A percentile compares a stretch with the other conserved stretches of the same genome.
Conservation (phyloP, 2,888 invertebrate genomes). For the Drosophila testacea region DNA sequence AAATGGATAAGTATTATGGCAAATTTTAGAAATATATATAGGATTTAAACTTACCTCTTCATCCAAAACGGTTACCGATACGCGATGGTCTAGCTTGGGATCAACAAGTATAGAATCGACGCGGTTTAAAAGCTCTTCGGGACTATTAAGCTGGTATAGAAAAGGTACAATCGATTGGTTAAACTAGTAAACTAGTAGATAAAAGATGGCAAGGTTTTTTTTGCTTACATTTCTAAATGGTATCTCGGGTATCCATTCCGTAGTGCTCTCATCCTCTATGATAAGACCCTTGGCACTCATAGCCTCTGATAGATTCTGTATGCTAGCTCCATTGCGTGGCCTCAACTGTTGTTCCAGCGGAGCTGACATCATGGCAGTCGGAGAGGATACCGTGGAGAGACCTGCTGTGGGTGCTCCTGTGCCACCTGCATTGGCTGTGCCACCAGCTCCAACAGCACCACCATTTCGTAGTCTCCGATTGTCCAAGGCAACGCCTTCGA, state of each 20-base stretch:
- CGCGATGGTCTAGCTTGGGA: slow-evolving; percentile 79
- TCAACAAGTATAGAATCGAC: slow-evolving; percentile 82
- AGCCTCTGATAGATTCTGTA: slow-evolving; percentile 65
- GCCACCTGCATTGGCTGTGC: slow-evolving; percentile 12
- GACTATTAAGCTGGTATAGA: slow-evolving; percentile 82
- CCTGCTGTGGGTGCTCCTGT: slow-evolving; percentile 35
- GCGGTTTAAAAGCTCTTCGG: slow-evolving; percentile 82
- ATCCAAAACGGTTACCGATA: slow-evolving; percentile 82
- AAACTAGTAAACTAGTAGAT: neutral
- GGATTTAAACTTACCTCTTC: slow-evolving; percentile 79
- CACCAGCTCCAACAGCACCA: slow-evolving; percentile 35
- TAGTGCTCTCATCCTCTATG: slow-evolving; percentile 91
- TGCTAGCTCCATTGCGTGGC: slow-evolving; percentile 67
- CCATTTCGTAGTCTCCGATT: slow-evolving; percentile 65
- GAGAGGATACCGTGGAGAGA: slow-evolving; percentile 73
- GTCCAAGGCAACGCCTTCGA: slow-evolving; percentile 79
- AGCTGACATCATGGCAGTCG: slow-evolving; percentile 68
- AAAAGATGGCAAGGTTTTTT: neutral
- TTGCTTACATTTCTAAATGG: slow-evolving; percentile 93
- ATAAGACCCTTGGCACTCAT: slow-evolving; percentile 86
- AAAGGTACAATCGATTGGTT: neutral
- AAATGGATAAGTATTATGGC: slow-evolving; percentile 2
- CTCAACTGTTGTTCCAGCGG: slow-evolving; percentile 65
- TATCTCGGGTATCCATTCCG: slow-evolving; percentile 96
- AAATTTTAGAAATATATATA: neutral